These are phyloP conservation scores for Meteorus cinctellus DNA, from an alignment of 2,888 invertebrate species.

Conservation along the genomic window DNA sequence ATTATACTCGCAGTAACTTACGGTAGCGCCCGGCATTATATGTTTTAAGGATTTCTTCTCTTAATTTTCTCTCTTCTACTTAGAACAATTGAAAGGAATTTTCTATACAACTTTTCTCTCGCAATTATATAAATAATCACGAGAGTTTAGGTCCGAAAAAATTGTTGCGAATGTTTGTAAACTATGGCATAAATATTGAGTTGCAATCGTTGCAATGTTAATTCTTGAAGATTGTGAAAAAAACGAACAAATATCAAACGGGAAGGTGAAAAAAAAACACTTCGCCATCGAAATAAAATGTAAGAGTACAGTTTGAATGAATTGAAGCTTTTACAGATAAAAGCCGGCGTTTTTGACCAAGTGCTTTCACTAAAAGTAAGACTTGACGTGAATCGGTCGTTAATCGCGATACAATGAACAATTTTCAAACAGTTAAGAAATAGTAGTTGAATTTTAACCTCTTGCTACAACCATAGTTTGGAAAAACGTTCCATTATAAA, in stretches of 20 bases:
- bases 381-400: slow-evolving; percentile 47
- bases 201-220: neutral
- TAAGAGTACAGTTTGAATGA: slow-evolving; percentile 36
- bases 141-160: neutral
- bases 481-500: neutral
- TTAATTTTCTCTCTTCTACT: neutral
- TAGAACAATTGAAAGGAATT: neutral
- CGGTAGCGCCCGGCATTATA: neutral
- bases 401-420: slow-evolving; percentile 51
- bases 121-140: neutral
- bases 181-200: neutral
- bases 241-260: neutral
- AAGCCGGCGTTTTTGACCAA: slow-evolving; percentile 48
- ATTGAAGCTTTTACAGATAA: slow-evolving; percentile 54
- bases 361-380: slow-evolving; percentile 48
- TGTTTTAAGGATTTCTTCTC: neutral
- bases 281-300: neutral
- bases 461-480: slow-evolving; percentile 22
- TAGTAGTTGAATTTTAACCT: neutral
- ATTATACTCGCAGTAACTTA: neutral
- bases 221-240: neutral
- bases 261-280: neutral
- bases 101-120: neutral
- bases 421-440: slow-evolving; percentile 13
- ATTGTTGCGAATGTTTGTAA: neutral